phyloP scores from a whole-genome alignment of 2,113 vertebrate genomes.

The Reinhardtius hippoglossoides region DNA sequence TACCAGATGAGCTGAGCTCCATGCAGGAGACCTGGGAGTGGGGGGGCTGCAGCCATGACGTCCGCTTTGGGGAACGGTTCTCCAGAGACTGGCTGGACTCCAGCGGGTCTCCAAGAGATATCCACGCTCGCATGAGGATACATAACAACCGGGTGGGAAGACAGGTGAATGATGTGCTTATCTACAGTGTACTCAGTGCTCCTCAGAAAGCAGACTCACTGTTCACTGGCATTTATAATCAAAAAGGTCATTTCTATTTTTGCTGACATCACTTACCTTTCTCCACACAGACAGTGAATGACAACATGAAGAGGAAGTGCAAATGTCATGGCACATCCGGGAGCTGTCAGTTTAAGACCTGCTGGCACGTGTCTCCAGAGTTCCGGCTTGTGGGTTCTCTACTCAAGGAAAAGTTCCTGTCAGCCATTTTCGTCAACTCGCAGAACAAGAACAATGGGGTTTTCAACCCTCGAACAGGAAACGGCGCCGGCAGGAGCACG shows the following conservation, averaged over 20 bases:
- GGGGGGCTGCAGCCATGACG: slow-evolving; percentile 92
- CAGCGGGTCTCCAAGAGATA: slow-evolving; percentile 89
- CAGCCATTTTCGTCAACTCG: slow-evolving; percentile 89
- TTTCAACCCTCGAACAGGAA: slow-evolving; percentile 84
- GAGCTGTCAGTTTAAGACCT: slow-evolving; percentile 95
- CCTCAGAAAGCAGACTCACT: background rate
- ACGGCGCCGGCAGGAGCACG: slow-evolving; percentile 35
- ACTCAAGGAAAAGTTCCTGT: slow-evolving; percentile 86
- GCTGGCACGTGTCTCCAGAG: slow-evolving; percentile 92
- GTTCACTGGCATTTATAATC: background rate
- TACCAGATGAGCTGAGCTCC: slow-evolving; percentile 82
- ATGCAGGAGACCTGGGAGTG: slow-evolving; percentile 95
- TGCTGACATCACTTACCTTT: slow-evolving; percentile 23
- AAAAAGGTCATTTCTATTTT: background rate
- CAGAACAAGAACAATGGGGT: slow-evolving; percentile 92
- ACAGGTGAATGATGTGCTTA: slow-evolving; percentile 81
- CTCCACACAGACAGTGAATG: slow-evolving; percentile 86
- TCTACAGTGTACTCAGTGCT: background rate
- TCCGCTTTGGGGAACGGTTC: slow-evolving; percentile 91
- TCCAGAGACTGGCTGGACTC: slow-evolving; percentile 92
- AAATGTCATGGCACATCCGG: slow-evolving; percentile 94
- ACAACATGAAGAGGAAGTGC: slow-evolving; percentile 92
- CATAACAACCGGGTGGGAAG: slow-evolving; percentile 92
- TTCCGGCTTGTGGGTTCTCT: slow-evolving; percentile 88
- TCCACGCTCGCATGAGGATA: slow-evolving; percentile 91